Evolutionary conservation across 2,113 vertebrate genomes (phyloP), one percentile per base, ranked within the genome.

Genomic region (Electrona antarctica): DNA sequence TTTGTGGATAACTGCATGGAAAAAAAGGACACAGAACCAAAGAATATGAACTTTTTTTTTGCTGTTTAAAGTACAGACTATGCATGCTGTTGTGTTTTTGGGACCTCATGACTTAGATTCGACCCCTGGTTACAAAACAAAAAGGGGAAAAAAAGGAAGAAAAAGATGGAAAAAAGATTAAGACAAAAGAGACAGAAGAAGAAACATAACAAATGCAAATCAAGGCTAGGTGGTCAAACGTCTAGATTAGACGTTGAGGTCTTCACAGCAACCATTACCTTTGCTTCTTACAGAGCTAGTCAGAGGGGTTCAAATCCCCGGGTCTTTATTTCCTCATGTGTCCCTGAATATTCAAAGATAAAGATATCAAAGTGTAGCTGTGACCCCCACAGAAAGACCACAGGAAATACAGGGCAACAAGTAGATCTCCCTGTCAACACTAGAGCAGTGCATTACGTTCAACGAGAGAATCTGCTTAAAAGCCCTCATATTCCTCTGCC

Each of bases 311-410:
- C 92, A 93, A 92, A 91, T 92, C 92, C 89, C 92, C 46, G 91
- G 87, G 89, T 88, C 91, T 91, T 90, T 93, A 93, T 93, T 93
- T 93, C 93, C 92, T 93, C 89, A 93, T 92, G 92, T 92, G 91
- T 78, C 90, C 93, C 93, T 93, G 92, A 93, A 92, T 93, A 87
- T 93, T 92, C 91, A 93, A 92, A 93, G 89, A 93, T 93, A 93
- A 90, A 93, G 85, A 93, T 90, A 89, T 93, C 90, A 93, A 91
- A 92, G 90, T 90, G 88, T 88, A 87, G 89, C 89, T 87, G 89
- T 89, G 90, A 90, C 87, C 87, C 85, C 89, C 85, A 88, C 81
- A 88, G 76, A 47, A 84, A 92, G 89, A 91, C 88, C 91, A 92
- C 86, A 90, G 82, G 84, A 87, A 87, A 90, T 81, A 91, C 88